Evolutionary conservation across 2,888 invertebrate genomes (phyloP), one percentile per base, ranked within the genome.

Genomic region (Notocelia uddmanniana): DNA sequence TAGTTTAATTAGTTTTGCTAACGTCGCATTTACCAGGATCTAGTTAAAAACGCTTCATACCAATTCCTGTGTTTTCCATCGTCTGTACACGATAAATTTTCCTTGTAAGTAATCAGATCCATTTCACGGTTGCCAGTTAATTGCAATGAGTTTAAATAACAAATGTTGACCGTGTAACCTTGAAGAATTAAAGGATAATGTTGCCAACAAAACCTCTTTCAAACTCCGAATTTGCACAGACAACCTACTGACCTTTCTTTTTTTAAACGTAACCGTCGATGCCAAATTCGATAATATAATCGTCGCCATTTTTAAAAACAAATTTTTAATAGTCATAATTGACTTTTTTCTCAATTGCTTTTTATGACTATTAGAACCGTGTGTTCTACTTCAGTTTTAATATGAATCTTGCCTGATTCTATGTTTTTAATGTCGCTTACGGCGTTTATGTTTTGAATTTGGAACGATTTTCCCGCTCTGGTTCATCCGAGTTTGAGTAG

Each of bases 401-500:
- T 55, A 55, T 45, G n/a, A n/a, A 45, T n/a, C 45, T 45, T n/a
- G n/a, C 1, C n/a, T 45, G n/a, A 55, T 2, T 21, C 5, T 26
- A 19, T 48, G 0, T 41, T 60, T 41, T 10, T 45, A 19, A 26
- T 37, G 50, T 34, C 23, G 10, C 34, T 34, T 50, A 41, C 19
- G 11, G 34, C 67, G 34, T 58, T 58, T 26, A n/a, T 6, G 15
- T 50, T 18, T 68, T 62, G 48, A 62, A 68, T 50, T 72, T 34
- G 55, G 48, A 68, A 68, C 55, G 50, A 55, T 72, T 67, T 72
- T 68, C 72, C 68, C 66, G 66, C 70, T 71, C 66, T 67, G 71
- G 71, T 68, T 72, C 60, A 68, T 68, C 55, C 72, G 67, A 72
- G 67, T 72, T 72, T 72, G 67, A 72, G 72, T 72, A 72, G 67